A percentile compares a stretch with the other conserved stretches of the same genome.
Conservation (phyloP, 64 coral and sea anemone genomes). For the Hydrozoanthus tunicans region DNA sequence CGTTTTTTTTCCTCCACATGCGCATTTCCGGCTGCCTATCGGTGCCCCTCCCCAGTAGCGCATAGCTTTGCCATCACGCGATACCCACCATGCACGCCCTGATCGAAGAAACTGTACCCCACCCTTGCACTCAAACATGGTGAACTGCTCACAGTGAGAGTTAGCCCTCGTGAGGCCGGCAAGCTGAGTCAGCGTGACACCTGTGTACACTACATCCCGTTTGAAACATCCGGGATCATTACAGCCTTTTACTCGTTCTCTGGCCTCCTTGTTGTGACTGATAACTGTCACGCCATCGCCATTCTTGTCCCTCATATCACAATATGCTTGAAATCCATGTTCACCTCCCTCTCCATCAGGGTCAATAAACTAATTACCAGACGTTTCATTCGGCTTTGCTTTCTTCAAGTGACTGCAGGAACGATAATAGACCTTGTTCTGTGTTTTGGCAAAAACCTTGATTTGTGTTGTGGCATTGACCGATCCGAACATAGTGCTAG, state of each 20-base stretch:
- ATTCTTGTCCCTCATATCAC: conserved; percentile 5
- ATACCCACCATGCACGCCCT: not conserved
- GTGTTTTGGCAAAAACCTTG: not conserved
- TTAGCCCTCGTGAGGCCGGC: not conserved
- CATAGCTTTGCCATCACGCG: not conserved
- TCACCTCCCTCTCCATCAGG: not conserved
- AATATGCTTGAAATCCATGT: not conserved
- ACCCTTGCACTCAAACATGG: not conserved
- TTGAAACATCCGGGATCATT: not conserved
- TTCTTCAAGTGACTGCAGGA: conserved; percentile 2
- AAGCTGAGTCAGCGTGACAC: conserved; percentile 13
- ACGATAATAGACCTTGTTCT: not conserved
- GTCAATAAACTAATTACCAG: not conserved
- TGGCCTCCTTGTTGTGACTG: conserved; percentile 21
- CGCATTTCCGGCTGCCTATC: not conserved
- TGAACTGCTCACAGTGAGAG: conserved; percentile 25
- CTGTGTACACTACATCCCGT: conserved; percentile 5
- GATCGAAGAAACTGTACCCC: not conserved
- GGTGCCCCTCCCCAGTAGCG: conserved; percentile 4
- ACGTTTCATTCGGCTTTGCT: not conserved
- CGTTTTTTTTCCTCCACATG: conserved; percentile 9
- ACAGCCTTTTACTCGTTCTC: not conserved
- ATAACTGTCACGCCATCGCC: conserved; percentile 6
- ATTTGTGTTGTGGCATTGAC: not conserved
- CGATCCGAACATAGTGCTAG: not conserved